Evolutionary conservation across 2,113 vertebrate species (phyloP).

Genomic region (Haemorhous mexicanus): DNA sequence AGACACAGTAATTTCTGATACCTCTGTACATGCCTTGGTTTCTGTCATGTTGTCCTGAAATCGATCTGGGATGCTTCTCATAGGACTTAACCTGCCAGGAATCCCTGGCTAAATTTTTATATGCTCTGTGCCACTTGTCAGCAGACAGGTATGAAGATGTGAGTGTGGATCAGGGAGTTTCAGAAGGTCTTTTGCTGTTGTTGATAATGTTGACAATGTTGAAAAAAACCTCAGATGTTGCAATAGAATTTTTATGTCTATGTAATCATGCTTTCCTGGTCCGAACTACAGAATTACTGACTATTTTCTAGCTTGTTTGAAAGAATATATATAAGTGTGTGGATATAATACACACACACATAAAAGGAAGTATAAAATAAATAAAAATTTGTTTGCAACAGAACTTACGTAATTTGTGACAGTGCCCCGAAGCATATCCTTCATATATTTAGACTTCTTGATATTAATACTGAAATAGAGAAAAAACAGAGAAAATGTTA

Average conservation of each 20-base stretch:
- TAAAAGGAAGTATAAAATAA: neutral
- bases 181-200: neutral
- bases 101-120: neutral
- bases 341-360: accelerated
- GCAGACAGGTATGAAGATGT: neutral
- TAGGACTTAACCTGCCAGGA: neutral
- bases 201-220: neutral
- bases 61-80: neutral
- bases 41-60: neutral
- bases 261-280: neutral
- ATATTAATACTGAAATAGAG: neutral
- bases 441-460: neutral
- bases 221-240: neutral
- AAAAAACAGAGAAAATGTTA: neutral
- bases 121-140: neutral
- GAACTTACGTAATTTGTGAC: neutral
- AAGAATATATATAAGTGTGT: neutral
- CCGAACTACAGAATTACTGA: neutral
- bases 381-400: neutral
- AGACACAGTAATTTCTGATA: neutral
- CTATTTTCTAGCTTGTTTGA: neutral
- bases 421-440: neutral
- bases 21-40: neutral
- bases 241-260: neutral
- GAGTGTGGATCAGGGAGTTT: neutral